Base-by-base conservation (phyloP, 2,113 vertebrate species). In the Tragelaphus strepsiceros region DNA sequence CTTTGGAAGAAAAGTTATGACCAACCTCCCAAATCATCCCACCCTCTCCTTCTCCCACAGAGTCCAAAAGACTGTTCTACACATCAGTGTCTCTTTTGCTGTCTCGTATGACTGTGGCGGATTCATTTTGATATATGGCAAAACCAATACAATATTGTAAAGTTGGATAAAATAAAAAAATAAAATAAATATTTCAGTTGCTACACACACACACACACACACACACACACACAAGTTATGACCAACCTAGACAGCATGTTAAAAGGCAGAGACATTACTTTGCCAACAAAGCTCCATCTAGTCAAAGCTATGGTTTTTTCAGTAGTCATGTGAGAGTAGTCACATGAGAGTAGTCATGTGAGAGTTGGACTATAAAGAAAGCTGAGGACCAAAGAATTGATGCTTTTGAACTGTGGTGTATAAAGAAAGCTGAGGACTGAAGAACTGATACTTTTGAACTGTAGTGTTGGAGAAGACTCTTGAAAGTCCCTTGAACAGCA, bases 361-460 rank as follows among this genome's bases (percentile, higher is more conserved):
- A 74, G 67, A 74, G 67, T 74, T 74, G 67, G 67, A 22, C n/a
- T 22, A 22, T 74, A 39, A 74, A 39, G n/a, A 71, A 71, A 71
- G 19, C 67, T 74, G 67, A 74, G n/a, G 0, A 0, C 67, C 0
- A 1, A 35, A 35, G n/a, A 35, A 71, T 21, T 35, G n/a, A 35
- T 71, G 64, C n/a, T 71, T 35, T 71, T 71, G n/a, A 71, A 64
- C 58, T 59, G 58, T 59, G 58, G 9, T 59, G 58, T 64, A 64
- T n/a, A 64, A 64, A 64, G 62, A 64, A 64, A 64, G 62, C 15
- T 64, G 62, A n/a, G 62, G 3, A 2, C 32, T 0, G 0, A 35
- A 35, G 17, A 67, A 67, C 2, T 67, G 17, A 35, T 67, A 32
- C 64, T 67, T 67, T 67, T 67, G 17, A 67, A 22, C n/a, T 71